Conservation (phyloP, 2,888 invertebrate genomes). For the Phortica okadai region DNA sequence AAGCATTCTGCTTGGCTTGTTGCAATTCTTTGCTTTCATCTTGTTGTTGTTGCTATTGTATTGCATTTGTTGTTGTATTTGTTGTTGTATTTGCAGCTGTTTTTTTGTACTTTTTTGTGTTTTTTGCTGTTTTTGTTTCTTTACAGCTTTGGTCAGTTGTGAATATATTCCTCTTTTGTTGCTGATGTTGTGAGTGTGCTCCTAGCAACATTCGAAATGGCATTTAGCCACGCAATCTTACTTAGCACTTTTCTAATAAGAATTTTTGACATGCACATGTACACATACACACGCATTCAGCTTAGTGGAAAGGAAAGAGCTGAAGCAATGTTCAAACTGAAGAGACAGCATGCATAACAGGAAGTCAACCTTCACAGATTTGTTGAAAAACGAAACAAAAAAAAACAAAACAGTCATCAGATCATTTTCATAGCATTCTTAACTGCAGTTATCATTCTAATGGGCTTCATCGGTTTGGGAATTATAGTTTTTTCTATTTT, state of each 20-base stretch:
- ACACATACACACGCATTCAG: neutral
- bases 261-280: conserved; percentile 24
- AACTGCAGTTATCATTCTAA: too few relatives aligned
- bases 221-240: conserved; percentile 22
- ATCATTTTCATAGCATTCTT: too few relatives aligned
- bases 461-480: too few relatives aligned
- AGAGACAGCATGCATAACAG: neutral
- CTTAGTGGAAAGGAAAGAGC: neutral
- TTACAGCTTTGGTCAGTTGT: neutral
- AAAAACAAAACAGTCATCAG: too few relatives aligned
- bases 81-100: conserved; percentile 29
- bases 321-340: too few relatives aligned
- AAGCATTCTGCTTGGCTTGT: conserved; percentile 2
- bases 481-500: too few relatives aligned
- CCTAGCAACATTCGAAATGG: conserved; percentile 54
- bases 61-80: conserved; percentile 29
- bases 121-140: conserved; percentile 14
- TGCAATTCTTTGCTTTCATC: conserved; percentile 24
- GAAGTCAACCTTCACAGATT: neutral
- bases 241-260: conserved; percentile 54
- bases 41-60: neutral
- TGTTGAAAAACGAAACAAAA: too few relatives aligned
- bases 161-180: conserved; percentile 29
- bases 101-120: conserved; percentile 14
- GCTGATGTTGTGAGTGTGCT: conserved; percentile 46